Conservation (phyloP, 92 coral and sea anemone species). For the Chrysogorgia sp. region DNA sequence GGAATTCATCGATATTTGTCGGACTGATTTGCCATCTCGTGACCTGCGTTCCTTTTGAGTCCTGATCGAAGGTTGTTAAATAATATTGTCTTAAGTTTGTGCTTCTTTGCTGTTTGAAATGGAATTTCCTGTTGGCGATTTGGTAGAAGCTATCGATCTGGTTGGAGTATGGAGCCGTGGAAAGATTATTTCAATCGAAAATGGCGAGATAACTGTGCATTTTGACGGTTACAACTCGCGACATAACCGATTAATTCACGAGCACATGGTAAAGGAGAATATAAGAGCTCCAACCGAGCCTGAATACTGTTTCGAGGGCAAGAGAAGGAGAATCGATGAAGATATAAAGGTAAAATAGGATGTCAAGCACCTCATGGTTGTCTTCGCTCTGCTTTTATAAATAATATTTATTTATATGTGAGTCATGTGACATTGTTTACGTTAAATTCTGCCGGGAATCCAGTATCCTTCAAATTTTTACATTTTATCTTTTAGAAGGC, state of each 20-base stretch:
- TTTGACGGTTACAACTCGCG: not conserved
- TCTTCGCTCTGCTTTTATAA: too few relatives aligned
- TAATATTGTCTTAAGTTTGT: too few relatives aligned
- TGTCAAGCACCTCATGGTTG: too few relatives aligned
- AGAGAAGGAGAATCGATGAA: not conserved
- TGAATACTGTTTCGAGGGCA: not conserved
- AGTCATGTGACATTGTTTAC: too few relatives aligned
- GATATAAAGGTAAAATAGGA: not conserved
- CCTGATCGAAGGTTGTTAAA: too few relatives aligned
- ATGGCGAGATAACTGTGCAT: conserved; percentile 18
- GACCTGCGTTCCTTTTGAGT: too few relatives aligned
- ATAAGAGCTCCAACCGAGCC: not conserved
- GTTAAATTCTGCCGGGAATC: too few relatives aligned
- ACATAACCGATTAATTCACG: not conserved
- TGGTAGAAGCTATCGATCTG: conserved; percentile 19
- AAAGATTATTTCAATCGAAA: not conserved
- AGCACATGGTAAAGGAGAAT: not conserved
- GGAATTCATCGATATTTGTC: too few relatives aligned
- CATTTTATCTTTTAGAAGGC: not conserved
- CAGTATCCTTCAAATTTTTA: not conserved
- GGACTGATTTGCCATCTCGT: too few relatives aligned
- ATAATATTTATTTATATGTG: too few relatives aligned
- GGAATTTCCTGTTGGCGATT: conserved; percentile 22
- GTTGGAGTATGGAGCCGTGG: conserved; percentile 27
- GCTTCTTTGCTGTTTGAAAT: not conserved